Conservation (phyloP, 2,888 invertebrate species). For the Leptogaster cylindrica region DNA sequence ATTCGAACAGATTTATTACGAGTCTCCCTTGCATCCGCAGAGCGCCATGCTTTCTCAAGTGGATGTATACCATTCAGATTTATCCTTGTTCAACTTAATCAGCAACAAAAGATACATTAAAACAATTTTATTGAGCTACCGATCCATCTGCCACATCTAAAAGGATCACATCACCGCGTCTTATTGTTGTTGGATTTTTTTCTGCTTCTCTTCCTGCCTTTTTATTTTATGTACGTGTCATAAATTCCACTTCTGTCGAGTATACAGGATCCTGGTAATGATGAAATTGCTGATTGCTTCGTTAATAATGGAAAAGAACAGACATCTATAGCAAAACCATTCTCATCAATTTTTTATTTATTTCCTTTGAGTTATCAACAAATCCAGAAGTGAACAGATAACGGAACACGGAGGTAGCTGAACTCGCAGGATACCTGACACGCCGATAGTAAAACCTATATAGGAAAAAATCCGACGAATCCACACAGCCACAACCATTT, state of each 20-base stretch:
- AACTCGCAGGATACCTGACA: no score
- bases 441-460: no score
- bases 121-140: slow-evolving; percentile 11
- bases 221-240: background rate
- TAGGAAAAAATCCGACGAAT: no score
- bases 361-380: no score
- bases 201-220: background rate
- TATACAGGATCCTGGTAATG: background rate
- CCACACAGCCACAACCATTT: no score
- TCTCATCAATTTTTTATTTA: no score
- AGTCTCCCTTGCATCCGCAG: slow-evolving; percentile 2
- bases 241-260: no score
- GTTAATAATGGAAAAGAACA: background rate
- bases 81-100: slow-evolving; percentile 29
- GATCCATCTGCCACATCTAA: background rate
- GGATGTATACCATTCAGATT: slow-evolving; percentile 18
- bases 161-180: background rate
- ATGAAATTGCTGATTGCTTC: background rate
- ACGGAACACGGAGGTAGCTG: no score
- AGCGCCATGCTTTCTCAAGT: background rate
- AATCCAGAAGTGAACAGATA: no score
- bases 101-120: slow-evolving; percentile 33
- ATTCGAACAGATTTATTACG: slow-evolving; percentile 33
- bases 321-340: no score
- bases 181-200: background rate